Base-by-base conservation (phyloP, 2,113 vertebrate genomes). In the Cyprinodon brontotheroides region DNA sequence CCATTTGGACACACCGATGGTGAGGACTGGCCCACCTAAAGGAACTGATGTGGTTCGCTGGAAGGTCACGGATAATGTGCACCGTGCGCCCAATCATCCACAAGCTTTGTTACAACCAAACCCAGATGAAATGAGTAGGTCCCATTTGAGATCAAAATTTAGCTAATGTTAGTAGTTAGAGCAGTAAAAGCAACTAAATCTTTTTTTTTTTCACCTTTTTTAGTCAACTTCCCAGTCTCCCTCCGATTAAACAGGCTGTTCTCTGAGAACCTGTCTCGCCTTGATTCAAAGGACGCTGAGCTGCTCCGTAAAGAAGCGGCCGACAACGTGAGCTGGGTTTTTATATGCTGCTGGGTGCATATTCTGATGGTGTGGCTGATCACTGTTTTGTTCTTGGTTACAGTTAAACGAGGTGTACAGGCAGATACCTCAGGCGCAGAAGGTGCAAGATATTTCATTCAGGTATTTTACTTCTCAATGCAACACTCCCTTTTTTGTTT, bases 61-160 rank as follows among this genome's bases (percentile, higher is more conserved):
- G 98, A 97, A 95, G 91, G 94, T 98, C 80, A 96, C 93, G 22
- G 98, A 99, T 86, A 99, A 99, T 0, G 96, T 97, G 1, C 98
- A 99, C 89, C 92, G 94, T 5, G 88, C 86, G 3, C 73, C 92
- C 12, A 87, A 83, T 41, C 78, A 94, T 41, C 73, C 95, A 4
- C 88, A 86, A 80, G 85, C 83, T 81, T 84, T 95, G 0, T 84
- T 90, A 3, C 90, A 94, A 36, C 48, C 93, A 86, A 97, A 88
- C 89, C 94, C 95, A 39, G 93, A 96, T 17, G 97, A 99, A 63
- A 94, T 89, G 75, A 86, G 96, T 97, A 85, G 93, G 96, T 93
- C 38, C 14, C 13, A n/a, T 57, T 9, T 57, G 20, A 57, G 17
- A 57, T n/a, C n/a, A n/a, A 50, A 15, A 17, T 10, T n/a, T 6